Percentiles rank a stretch among this genome's conserved stretches.
phyloP scores from a whole-genome alignment of 2,888 invertebrate species.

The Drosophila bunnanda region DNA sequence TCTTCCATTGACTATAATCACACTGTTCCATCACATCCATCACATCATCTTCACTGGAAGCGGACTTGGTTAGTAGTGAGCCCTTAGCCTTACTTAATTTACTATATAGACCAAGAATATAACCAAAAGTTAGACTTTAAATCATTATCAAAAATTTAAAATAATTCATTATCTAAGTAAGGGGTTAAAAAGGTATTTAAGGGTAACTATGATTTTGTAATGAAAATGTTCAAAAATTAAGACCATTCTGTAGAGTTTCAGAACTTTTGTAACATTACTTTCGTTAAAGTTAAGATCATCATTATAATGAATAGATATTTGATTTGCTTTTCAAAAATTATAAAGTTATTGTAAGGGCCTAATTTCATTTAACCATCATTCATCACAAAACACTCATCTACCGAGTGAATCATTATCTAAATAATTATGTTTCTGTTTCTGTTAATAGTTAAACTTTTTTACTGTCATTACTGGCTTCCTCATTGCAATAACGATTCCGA shows the following conservation, averaged over 20 bases:
- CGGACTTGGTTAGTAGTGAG: conserved; percentile 62
- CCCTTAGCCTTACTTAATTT: conserved; percentile 10
- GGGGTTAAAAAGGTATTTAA: background rate
- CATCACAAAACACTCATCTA: conserved; percentile 6
- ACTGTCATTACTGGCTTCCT: conserved; percentile 13
- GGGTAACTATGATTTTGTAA: background rate
- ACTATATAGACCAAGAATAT: background rate
- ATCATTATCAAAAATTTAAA: no score
- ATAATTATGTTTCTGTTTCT: conserved; percentile 20
- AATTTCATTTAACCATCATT: background rate
- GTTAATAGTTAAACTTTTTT: conserved; percentile 11
- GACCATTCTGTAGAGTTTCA: no score
- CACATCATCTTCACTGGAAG: conserved; percentile 64
- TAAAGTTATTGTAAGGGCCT: no score
- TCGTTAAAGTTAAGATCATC: background rate
- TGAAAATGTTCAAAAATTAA: background rate
- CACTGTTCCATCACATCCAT: conserved; percentile 58
- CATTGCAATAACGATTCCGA: conserved; percentile 6
- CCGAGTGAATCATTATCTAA: background rate
- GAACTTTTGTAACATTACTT: background rate
- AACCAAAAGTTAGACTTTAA: background rate
- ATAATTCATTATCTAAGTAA: background rate
- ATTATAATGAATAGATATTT: background rate
- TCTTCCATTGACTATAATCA: conserved; percentile 49
- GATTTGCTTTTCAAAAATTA: background rate